Base-by-base conservation (phyloP, 2,797 vertebrate genomes). In the Liparis tanakae region DNA sequence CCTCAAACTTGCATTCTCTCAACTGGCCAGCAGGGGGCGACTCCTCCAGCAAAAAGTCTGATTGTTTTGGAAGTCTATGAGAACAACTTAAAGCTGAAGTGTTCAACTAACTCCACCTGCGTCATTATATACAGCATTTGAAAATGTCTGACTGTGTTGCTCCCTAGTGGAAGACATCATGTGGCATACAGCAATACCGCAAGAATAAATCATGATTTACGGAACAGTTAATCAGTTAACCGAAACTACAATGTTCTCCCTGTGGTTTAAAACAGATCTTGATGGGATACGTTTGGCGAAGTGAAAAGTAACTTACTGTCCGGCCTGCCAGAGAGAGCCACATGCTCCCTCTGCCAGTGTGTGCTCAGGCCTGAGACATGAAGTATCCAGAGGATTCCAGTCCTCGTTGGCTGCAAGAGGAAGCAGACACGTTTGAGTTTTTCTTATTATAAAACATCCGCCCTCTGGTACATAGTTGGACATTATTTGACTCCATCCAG, bases 331-430 rank as follows among this genome's bases (percentile, higher is more conserved):
- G 25, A 89, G 91, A 90, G 87, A 85, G 81, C 80, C 12, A 86
- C 67, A 30, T 55, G 44, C 84, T 89, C 87, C 91, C 87, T 92
- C 85, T 86, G 85, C 61, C 87, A 87, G 83, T 70, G 69, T 71
- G 69, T 70, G 85, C 68, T 88, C 88, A 89, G 83, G 83, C 84
- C 78, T 81, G 80, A 87, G 75, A 83, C 86, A 82, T 86, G 85
- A 79, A 78, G 85, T 70, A 79, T 91, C 76, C 83, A 3, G 77
- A 81, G 89, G 85, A 85, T 88, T 86, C 81, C 84, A 86, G 85
- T 93, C 87, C 85, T 84, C 78, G 81, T 83, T 89, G 91, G 90
- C 93, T 93, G 76, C 58, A 89, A 79, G 44, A 75, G 25, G 50
- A 69, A 73, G 41, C 44, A 77, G 41, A 7, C 53, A 9, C 2